Evolutionary conservation across 2,888 invertebrate genomes (phyloP), one percentile per base, ranked within the genome.

Genomic region (Dendrolimus houi): DNA sequence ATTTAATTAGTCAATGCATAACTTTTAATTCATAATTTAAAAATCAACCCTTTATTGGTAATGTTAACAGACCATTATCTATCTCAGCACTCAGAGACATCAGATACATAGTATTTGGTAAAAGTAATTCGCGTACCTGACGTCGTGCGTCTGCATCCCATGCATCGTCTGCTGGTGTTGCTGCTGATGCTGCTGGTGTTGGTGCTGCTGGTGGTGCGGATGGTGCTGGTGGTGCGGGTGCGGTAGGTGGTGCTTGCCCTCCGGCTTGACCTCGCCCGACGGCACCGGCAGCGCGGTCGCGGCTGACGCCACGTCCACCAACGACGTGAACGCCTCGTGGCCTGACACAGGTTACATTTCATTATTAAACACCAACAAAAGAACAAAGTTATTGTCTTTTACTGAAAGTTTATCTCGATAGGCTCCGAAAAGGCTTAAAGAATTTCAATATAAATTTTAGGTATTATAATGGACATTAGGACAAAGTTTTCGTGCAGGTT

Each of bases 261-360:
- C 76, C 1, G 74, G 77, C 60, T 81, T 89, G 68, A 64, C 57
- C 72, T 68, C 88, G 52, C 91, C 87, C 52, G 92, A 88, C 0
- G 97, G 97, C 57, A 97, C 97, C 0, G 97, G 96, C 71, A 97
- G 81, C 75, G 96, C 96, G 0, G 96, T 96, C 72, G 97, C 97
- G 67, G 96, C 96, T 1, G 96, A 96, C n/a, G 97, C 97, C 12
- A 96, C 96, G 79, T 98, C 97, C 9, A 97, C 98, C 57, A 98
- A 87, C 56, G 96, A 96, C 47, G 95, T 95, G 74, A 98, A 93
- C 1, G 97, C 97, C 81, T 97, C 97, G 79, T 97, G 95, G 14
- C 96, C 96, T 78, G 78, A 54, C 62, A 57, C 29, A 29, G 6
- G 29, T 6, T 6, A 29, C 6, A 29, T 6, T 29, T 29, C 29